Base-by-base conservation (phyloP, 2,888 invertebrate species). In the Plagiodera versicolora region DNA sequence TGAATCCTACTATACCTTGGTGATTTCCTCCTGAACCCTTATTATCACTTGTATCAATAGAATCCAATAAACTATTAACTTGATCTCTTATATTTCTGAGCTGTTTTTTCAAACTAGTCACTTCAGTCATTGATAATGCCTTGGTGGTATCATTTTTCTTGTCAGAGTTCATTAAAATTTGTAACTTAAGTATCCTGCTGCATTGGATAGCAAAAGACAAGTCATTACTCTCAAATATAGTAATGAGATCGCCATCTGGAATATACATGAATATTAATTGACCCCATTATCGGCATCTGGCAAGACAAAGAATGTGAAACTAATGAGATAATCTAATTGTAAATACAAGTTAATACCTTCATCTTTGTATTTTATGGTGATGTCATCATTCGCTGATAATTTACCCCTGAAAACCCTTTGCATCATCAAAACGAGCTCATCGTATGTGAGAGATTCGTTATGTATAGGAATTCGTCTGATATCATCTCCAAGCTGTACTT, bases 391-490 rank as follows among this genome's bases (percentile, higher is more conserved):
- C 50, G 84, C 82, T 50, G 80, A 82, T 30, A 89, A 76, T 75
- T 86, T 85, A 11, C 87, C 87, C 56, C 85, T 77, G 76, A 88
- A 89, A 5, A 89, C 86, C 68, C 88, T 77, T 75, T 89, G 87
- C 88, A 89, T 88, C 89, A 89, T 89, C 56, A 89, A 79, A 55
- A 89, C 83, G 53, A 89, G 77, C 75, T 89, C 86, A 76, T 86
- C 86, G 72, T 87, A 88, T 0, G 88, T 89, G 68, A 89, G 85
- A 60, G 89, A 88, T 76, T 89, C 88, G 80, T 89, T 89, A 77
- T 88, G 87, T 59, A 89, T 88, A 8, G 88, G 86, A 65, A 89
- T 87, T 67, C 87, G 81, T 17, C 88, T 81, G 61, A 88, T 87
- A 78, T 88, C 89, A 75, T 87, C 86, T 17, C 85, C 87, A 58